A percentile compares a stretch with the other conserved stretches of the same genome.
phyloP scores from a whole-genome alignment of 1,140 invertebrate genomes.

The Tetramorium alpestre region DNA sequence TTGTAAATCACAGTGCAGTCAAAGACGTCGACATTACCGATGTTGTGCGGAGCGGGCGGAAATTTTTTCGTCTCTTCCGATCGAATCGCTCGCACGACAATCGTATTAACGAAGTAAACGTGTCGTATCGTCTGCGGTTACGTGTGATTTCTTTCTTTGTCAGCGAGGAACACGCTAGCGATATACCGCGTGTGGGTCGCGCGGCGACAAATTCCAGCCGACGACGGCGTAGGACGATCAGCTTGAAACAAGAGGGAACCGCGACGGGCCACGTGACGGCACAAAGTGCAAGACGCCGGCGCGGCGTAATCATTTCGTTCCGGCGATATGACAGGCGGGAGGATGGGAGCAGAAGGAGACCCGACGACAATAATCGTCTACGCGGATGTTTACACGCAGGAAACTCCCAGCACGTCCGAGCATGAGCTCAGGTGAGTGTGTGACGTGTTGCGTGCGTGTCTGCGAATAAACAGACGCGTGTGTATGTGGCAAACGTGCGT shows the following conservation, averaged over 20 bases:
- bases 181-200: background rate
- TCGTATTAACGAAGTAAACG: background rate
- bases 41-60: background rate
- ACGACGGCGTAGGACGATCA: background rate
- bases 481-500: background rate
- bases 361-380: slow-evolving; percentile 74
- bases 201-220: slow-evolving; percentile 9
- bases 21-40: background rate
- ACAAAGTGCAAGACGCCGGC: slow-evolving; percentile 37
- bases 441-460: background rate
- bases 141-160: background rate
- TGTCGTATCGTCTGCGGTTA: background rate
- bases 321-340: slow-evolving; percentile 56
- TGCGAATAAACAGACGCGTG: background rate
- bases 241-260: slow-evolving; percentile 14
- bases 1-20: background rate
- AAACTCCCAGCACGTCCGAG: slow-evolving; percentile 71
- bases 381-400: slow-evolving; percentile 77
- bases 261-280: slow-evolving; percentile 30
- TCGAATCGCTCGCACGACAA: background rate
- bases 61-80: background rate
- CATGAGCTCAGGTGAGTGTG: slow-evolving; percentile 61
- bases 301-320: slow-evolving; percentile 27
- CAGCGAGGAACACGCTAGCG: too few species aligned
- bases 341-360: slow-evolving; percentile 68